A percentile compares a stretch with the other conserved stretches of the same genome.
These are phyloP conservation scores for Sarcophaga bullata DNA, from an alignment of 1,140 invertebrate genomes.

Conservation along the genomic window DNA sequence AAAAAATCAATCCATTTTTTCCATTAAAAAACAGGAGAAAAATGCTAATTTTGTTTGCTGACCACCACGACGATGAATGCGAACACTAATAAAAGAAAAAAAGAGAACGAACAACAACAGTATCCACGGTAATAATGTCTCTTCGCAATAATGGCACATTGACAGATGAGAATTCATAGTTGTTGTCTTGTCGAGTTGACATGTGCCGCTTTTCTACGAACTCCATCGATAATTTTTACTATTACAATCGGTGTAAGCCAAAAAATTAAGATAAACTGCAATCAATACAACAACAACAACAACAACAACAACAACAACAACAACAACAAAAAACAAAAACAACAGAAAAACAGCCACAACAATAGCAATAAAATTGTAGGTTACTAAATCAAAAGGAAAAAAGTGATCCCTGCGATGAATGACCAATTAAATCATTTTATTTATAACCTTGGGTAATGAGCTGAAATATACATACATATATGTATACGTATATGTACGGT, in stretches of 20 bases:
- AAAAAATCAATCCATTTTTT: neutral
- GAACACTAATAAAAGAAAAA: slow-evolving; percentile 1
- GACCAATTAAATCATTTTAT: neutral
- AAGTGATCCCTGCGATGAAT: neutral
- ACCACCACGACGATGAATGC: slow-evolving; percentile 1
- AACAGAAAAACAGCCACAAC: neutral
- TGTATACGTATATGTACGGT: no score
- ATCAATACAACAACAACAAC: neutral
- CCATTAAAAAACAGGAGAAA: slow-evolving; percentile 7
- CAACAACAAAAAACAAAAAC: neutral
- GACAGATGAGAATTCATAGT: slow-evolving; percentile 8
- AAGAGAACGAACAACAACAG: neutral
- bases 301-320: neutral
- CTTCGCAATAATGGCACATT: neutral
- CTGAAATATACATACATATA: no score
- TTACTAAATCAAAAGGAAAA: neutral
- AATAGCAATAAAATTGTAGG: neutral
- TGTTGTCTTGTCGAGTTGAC: neutral
- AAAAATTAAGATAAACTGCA: neutral
- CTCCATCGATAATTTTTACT: neutral
- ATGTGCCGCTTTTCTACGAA: slow-evolving; percentile 19
- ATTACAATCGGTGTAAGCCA: neutral
- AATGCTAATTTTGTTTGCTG: slow-evolving; percentile 1
- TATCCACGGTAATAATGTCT: neutral
- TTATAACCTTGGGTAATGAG: slow-evolving; percentile 5